A percentile compares a stretch with the other conserved stretches of the same genome.
Evolutionary conservation across 2,888 invertebrate genomes (phyloP).

Genomic region (Boloria selene): DNA sequence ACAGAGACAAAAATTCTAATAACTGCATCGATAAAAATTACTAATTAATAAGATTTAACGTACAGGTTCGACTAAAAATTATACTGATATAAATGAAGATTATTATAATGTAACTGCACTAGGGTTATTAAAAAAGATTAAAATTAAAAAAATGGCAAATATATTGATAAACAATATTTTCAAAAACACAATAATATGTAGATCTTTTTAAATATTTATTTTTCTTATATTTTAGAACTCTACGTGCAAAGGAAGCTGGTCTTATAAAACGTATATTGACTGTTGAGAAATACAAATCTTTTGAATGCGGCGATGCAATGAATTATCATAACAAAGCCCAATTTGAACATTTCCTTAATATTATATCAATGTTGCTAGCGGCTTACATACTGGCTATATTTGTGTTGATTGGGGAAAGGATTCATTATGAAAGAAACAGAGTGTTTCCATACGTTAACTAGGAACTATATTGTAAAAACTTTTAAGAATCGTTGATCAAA

Average conservation of each 20-base stretch:
- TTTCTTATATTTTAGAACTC: constrained; percentile 47
- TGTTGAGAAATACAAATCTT: constrained; percentile 34
- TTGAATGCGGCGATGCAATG: constrained; percentile 40
- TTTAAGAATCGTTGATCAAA: neutral
- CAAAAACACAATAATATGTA: too few species aligned
- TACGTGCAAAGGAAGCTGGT: constrained; percentile 55
- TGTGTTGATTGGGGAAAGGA: constrained; percentile 50
- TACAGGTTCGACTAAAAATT: too few species aligned
- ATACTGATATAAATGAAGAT: too few species aligned
- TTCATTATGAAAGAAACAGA: constrained; percentile 44
- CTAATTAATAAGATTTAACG: too few species aligned
- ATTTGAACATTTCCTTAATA: constrained; percentile 49
- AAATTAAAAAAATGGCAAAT: too few species aligned
- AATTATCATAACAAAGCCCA: constrained; percentile 38
- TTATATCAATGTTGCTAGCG: constrained; percentile 45
- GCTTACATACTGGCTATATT: constrained; percentile 43
- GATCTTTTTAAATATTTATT: neutral
- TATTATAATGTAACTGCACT: too few species aligned
- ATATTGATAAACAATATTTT: too few species aligned
- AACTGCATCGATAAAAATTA: too few species aligned
- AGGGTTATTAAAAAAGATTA: too few species aligned
- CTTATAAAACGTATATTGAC: constrained; percentile 38
- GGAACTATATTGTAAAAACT: neutral
- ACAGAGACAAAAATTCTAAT: too few species aligned
- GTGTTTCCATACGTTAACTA: constrained; percentile 54